These are phyloP conservation scores for Itoplectis maculator DNA, from an alignment of 2,888 invertebrate genomes.

Conservation along the genomic window DNA sequence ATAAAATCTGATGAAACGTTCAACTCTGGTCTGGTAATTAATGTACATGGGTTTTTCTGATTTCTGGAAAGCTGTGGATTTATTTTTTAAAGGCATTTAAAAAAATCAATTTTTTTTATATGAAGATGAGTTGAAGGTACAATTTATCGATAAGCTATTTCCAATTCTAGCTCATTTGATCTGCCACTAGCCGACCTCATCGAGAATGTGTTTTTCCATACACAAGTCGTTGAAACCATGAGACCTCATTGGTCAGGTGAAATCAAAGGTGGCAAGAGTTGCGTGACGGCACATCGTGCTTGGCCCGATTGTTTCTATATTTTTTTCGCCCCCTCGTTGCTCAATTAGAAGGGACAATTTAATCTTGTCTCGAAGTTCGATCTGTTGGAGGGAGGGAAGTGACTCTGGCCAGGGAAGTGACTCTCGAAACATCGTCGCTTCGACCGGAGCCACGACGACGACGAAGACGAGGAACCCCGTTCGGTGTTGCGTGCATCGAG, in stretches of 20 bases:
- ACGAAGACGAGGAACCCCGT: conserved; percentile 56
- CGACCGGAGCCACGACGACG: conserved; percentile 18
- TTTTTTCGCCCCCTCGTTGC: conserved; percentile 60
- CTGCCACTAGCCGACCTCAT: conserved; percentile 33
- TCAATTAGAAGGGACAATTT: conserved; percentile 69
- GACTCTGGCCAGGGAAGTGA: conserved; percentile 22
- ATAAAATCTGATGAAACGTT: conserved; percentile 15
- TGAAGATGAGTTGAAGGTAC: background rate
- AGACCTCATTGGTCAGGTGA: conserved; percentile 19
- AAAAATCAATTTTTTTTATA: no score
- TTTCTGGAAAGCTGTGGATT: background rate
- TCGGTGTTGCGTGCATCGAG: conserved; percentile 76
- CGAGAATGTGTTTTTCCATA: conserved; percentile 38
- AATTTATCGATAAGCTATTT: conserved; percentile 43
- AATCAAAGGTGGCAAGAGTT: conserved; percentile 48
- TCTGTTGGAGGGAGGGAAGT: conserved; percentile 49
- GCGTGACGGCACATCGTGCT: conserved; percentile 59
- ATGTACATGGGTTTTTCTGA: background rate
- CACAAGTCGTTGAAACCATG: conserved; percentile 3
- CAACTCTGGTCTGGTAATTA: conserved; percentile 27
- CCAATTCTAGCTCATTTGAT: conserved; percentile 30
- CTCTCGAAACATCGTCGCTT: conserved; percentile 38
- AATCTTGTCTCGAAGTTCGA: conserved; percentile 67
- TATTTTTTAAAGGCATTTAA: no score
- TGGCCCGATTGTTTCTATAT: conserved; percentile 45